Evolutionary conservation across 2,888 invertebrate species (phyloP).

Genomic region (Calameuta filiformis): DNA sequence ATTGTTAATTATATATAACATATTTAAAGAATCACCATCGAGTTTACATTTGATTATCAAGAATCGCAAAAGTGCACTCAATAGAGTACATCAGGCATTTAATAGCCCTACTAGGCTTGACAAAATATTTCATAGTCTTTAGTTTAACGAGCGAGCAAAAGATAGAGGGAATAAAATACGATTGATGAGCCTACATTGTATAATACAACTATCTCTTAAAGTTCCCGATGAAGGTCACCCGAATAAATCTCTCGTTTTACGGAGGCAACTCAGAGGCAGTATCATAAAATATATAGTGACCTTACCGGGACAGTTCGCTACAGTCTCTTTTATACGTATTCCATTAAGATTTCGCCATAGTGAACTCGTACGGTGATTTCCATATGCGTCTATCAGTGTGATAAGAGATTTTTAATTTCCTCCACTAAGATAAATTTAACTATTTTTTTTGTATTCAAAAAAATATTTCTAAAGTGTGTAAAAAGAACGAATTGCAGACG

Average conservation of each 20-base stretch:
- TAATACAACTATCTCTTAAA: not conserved
- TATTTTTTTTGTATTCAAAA: conserved; percentile 2
- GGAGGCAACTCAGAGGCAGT: not conserved
- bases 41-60: not conserved
- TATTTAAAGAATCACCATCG: not conserved
- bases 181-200: not conserved
- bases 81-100: not conserved
- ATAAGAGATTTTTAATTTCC: not conserved
- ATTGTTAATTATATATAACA: not conserved
- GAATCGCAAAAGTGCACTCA: not conserved
- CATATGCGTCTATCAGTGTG: not conserved
- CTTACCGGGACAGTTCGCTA: not conserved
- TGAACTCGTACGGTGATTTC: not conserved
- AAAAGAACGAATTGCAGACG: conserved; percentile 10
- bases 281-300: not conserved
- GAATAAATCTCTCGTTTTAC: conserved; percentile 2
- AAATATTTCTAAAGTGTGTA: conserved; percentile 8
- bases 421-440: not conserved
- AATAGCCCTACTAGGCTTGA: not conserved
- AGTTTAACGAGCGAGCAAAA: not conserved
- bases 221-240: not conserved
- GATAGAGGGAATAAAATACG: not conserved
- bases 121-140: not conserved
- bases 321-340: not conserved
- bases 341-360: not conserved